Evolutionary conservation across 2,113 vertebrate species (phyloP), one percentile per base, ranked within the genome.

Genomic region (Atherinomorus stipes): DNA sequence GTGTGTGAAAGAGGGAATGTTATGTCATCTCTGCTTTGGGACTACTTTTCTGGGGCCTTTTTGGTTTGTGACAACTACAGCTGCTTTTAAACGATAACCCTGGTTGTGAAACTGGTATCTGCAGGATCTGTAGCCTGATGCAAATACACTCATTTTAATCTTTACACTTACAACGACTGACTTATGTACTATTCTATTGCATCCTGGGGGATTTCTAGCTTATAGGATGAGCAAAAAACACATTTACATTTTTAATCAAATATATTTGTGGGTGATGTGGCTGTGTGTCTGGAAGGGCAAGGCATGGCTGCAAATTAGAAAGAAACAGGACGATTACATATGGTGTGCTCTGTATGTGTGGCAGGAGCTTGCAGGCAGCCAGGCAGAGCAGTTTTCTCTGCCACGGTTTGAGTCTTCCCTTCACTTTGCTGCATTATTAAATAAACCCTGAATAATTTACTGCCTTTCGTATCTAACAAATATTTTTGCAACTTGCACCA

Each of bases 351-450:
- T 76, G 64, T 74, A 58, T 74, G 23, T 67, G 81, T 75, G 58
- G 69, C 28, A 68, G 42, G 65, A 81, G 85, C 86, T 83, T 44
- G 56, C 80, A 87, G 87, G 60, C 86, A 85, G 60, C 18, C n/a
- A 42, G 61, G 85, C 85, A 92, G 91, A 91, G 91, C 90, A 87
- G 86, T 90, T 88, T 87, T 92, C 70, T 86, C 84, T 87, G 84
- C 87, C 85, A 58, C 81, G 87, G 87, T 94, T 88, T 92, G 85
- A 91, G 78, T 91, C 89, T 92, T 90, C 93, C 87, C 85, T 88
- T 83, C 83, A 81, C 90, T 94, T 94, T 93, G 89, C 81, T 96
- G 93, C 94, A 96, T 95, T 96, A 96, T 96, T 95, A 94, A 96
- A 94, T 95, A 91, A 94, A 85, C 76, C 74, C 92, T 96, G 90